Base-by-base conservation (phyloP, 2,113 vertebrate genomes). In the Nettapus auritus region DNA sequence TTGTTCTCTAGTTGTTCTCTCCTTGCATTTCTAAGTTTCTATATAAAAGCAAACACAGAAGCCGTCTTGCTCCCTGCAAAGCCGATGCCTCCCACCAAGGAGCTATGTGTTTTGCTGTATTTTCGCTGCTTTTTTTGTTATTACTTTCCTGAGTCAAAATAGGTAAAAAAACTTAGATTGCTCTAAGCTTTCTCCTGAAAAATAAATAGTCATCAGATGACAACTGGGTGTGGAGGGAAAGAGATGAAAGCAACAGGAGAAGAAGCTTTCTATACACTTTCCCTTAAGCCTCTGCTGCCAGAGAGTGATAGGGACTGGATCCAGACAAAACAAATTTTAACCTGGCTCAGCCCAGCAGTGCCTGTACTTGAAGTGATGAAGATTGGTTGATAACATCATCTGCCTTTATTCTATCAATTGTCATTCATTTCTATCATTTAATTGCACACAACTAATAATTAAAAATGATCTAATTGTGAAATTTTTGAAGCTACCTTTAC, bases 181-280 rank as follows among this genome's bases (percentile, higher is more conserved):
- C 31, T n/a, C 44, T 48, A 17, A 17, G 52, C n/a, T 59, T 46
- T 25, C 17, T 59, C 11, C 40, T 46, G 25, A 46, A 46, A 55
- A 59, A 26, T 17, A 28, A 28, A 36, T 9, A 0, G 9, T 15
- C 3, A 23, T 1, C 2, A 7, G 63, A 12, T 33, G n/a, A 5
- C 8, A 40, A 9, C 25, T 18, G 59, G 23, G 33, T 22, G 33
- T 31, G n/a, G n/a, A 60, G n/a, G 17, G 50, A 17, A 21, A 28
- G 6, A 52, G 34, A 33, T 57, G n/a, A 13, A 23, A 40, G 9
- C 15, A 36, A 19, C 6, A 36, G 80, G 40, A n/a, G 36, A 57
- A 38, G 53, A 55, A 56, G 52, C 14, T 75, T 69, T 55, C 76
- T 38, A 5, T 19, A 4, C 0, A 0, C 1, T 22, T 34, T 26